phyloP scores from a whole-genome alignment of 1,140 invertebrate species.

The Himalopsyche phryganea region DNA sequence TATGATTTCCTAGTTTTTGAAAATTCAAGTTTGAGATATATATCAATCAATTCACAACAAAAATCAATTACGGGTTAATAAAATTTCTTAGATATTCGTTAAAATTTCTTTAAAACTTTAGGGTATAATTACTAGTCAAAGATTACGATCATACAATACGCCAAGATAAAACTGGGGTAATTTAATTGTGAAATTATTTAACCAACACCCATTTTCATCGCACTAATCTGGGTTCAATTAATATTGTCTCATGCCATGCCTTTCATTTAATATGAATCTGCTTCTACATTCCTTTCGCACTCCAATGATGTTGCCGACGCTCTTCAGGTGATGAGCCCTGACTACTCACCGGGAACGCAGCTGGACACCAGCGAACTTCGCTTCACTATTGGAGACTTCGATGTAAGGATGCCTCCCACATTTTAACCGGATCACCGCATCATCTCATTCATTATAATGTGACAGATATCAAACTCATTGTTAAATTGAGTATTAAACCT shows the following conservation, averaged over 20 bases:
- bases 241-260: constrained; percentile 1
- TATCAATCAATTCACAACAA: too few species aligned
- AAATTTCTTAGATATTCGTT: too few species aligned
- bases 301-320: neutral
- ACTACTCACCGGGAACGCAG: constrained; percentile 53
- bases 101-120: too few species aligned
- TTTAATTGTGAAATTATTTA: too few species aligned
- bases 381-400: constrained; percentile 61
- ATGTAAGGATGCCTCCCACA: constrained; percentile 47
- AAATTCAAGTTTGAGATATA: too few species aligned
- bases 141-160: too few species aligned
- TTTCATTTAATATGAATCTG: neutral
- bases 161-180: too few species aligned
- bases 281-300: neutral
- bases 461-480: neutral
- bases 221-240: too few species aligned
- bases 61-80: too few species aligned
- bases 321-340: constrained; percentile 56
- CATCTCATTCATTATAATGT: neutral
- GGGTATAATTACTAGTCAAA: too few species aligned
- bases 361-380: constrained; percentile 51
- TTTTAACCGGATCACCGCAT: neutral
- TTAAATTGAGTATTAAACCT: neutral
- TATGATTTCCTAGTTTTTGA: too few species aligned
- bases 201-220: too few species aligned